These are phyloP conservation scores for Venturia canescens DNA, from an alignment of 1,140 invertebrate genomes.

Conservation along the genomic window DNA sequence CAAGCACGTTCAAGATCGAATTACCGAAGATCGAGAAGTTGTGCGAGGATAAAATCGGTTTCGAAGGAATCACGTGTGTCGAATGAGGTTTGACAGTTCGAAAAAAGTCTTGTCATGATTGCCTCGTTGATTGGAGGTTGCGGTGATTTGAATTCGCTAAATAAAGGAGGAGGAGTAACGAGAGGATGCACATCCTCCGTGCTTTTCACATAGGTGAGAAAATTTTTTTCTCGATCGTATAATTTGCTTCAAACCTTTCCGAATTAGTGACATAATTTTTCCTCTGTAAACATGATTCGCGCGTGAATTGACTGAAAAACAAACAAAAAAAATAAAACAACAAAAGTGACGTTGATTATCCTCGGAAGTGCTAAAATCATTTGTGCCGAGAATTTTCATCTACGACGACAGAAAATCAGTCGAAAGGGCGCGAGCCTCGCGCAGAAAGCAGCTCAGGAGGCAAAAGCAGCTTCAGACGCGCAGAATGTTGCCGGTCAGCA, in stretches of 20 bases:
- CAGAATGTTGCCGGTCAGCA: conserved; percentile 81
- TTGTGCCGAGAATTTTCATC: neutral
- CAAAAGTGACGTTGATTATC: conserved; percentile 9
- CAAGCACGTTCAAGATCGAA: no score
- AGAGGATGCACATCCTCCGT: conserved; percentile 12
- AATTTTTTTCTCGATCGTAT: neutral
- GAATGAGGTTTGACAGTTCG: conserved; percentile 12
- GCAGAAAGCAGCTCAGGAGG: conserved; percentile 81
- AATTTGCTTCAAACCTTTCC: no score
- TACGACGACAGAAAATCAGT: neutral
- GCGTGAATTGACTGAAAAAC: conserved; percentile 9
- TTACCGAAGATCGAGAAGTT: no score
- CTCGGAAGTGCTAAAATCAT: neutral
- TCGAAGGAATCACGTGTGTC: neutral
- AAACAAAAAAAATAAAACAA: neutral
- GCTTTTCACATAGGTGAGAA: neutral
- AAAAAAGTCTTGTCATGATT: conserved; percentile 9
- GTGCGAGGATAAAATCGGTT: neutral
- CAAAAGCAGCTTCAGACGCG: conserved; percentile 80
- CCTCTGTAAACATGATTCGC: neutral
- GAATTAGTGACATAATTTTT: neutral
- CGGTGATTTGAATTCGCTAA: neutral
- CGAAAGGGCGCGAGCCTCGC: conserved; percentile 79
- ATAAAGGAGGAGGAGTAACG: neutral
- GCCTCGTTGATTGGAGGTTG: neutral